These are phyloP conservation scores for Pseudococcus longispinus DNA, from an alignment of 2,888 invertebrate species.

Conservation along the genomic window DNA sequence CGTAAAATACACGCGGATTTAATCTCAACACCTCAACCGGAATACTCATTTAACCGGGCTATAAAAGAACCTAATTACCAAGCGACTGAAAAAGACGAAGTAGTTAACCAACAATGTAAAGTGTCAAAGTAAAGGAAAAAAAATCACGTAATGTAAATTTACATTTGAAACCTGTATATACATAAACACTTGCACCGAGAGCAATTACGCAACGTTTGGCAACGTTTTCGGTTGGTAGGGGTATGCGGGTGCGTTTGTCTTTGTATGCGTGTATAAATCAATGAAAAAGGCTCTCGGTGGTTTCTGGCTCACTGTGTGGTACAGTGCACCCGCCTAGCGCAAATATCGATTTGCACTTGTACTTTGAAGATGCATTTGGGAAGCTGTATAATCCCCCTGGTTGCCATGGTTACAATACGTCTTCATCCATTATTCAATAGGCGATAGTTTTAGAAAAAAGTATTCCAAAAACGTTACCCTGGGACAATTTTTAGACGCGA, in stretches of 20 bases:
- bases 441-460: slow-evolving; percentile 19
- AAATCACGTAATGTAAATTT: neutral
- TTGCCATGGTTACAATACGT: slow-evolving; percentile 31
- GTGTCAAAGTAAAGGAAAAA: neutral
- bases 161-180: neutral
- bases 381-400: slow-evolving; percentile 26
- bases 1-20: neutral
- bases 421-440: slow-evolving; percentile 46
- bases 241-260: neutral
- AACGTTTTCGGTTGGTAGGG: neutral
- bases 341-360: slow-evolving; percentile 46
- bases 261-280: neutral
- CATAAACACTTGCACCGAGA: neutral
- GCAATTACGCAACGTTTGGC: slow-evolving; percentile 40
- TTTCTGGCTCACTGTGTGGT: slow-evolving; percentile 31
- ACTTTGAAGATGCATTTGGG: slow-evolving; percentile 43
- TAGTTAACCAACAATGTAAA: neutral
- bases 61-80: neutral
- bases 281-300: slow-evolving; percentile 22
- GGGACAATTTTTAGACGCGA: neutral
- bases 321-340: slow-evolving; percentile 40
- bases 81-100: neutral
- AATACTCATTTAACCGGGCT: neutral
- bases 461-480: slow-evolving; percentile 7
- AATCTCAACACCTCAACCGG: neutral